Evolutionary conservation across 2,888 invertebrate species (phyloP), one percentile per base, ranked within the genome.

Genomic region (Perizoma affinitatum): DNA sequence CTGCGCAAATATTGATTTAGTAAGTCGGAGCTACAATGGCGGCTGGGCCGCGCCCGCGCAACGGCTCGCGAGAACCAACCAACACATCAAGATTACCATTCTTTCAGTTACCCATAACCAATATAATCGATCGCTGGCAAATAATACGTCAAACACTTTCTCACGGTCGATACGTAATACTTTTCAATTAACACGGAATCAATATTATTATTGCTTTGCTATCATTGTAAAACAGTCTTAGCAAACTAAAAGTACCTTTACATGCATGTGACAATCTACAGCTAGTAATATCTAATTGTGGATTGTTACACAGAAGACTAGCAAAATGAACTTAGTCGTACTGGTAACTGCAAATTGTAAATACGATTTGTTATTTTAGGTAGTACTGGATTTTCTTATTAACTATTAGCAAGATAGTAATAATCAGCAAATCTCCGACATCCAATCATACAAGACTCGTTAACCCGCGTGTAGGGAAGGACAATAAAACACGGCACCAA

Each of bases 1-100:
- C 91, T 92, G 91, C 84, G 90, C 91, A 90, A 92, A 92, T 92
- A 92, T 92, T 92, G 91, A 91, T 90, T 91, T 90, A 89, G 90
- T 92, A 90, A 89, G 90, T 84, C 80, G 88, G 82, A 84, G 85
- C 75, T 78, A 86, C 86, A 87, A 88, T 88, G 80, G 82, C 82
- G 81, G 81, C 79, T 72, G 74, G 70, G 73, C 73, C 75, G 76
- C 75, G 78, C 65, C 67, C 70, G 72, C 71, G 68, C 66, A 50
- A 56, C 63, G 64, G 49, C 56, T 57, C 69, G 72, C 69, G 71
- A 70, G 55, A 57, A 63, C 67, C 68, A 64, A 59, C 55, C 61
- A 45, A 61, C 72, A 65, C 68, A 68, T 72, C 78, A 70, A 75
- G 71, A 73, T 73, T 71, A 68, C 73, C 73, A 72, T 79, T 84